These are phyloP conservation scores for Agrochola circellaris DNA, from an alignment of 2,888 invertebrate species.

Conservation along the genomic window DNA sequence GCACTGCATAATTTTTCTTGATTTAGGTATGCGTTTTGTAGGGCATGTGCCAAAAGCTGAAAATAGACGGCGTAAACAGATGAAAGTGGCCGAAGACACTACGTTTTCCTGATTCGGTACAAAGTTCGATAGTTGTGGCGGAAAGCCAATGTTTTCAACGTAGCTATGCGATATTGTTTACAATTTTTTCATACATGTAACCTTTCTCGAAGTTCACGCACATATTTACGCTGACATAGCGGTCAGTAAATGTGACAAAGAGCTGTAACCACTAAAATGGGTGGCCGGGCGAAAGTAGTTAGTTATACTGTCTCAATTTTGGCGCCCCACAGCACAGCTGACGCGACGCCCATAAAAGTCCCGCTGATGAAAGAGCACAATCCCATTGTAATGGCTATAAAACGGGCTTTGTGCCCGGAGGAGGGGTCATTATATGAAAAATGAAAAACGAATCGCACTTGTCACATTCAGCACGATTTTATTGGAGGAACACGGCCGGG, in stretches of 20 bases:
- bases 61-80: conserved; percentile 84
- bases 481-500: conserved; percentile 71
- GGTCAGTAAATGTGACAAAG: conserved; percentile 67
- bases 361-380: conserved; percentile 89
- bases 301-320: conserved; percentile 86
- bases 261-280: conserved; percentile 71
- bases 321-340: conserved; percentile 82
- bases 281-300: conserved; percentile 73
- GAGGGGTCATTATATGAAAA: conserved; percentile 87
- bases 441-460: conserved; percentile 88
- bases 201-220: conserved; percentile 45
- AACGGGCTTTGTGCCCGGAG: conserved; percentile 87
- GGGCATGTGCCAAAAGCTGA: conserved; percentile 80
- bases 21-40: conserved; percentile 53
- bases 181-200: conserved; percentile 61
- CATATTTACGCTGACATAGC: conserved; percentile 55
- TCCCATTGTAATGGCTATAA: conserved; percentile 88
- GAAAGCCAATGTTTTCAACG: conserved; percentile 79
- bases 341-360: conserved; percentile 87
- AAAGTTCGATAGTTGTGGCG: conserved; percentile 87
- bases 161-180: conserved; percentile 73
- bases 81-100: conserved; percentile 80
- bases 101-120: conserved; percentile 87
- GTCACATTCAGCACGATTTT: conserved; percentile 83
- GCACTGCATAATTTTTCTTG: conserved; percentile 57